Percentiles rank a stretch among this genome's conserved stretches.
Evolutionary conservation across 1,140 invertebrate genomes (phyloP).

Genomic region (Lordiphosa clarofinis): DNA sequence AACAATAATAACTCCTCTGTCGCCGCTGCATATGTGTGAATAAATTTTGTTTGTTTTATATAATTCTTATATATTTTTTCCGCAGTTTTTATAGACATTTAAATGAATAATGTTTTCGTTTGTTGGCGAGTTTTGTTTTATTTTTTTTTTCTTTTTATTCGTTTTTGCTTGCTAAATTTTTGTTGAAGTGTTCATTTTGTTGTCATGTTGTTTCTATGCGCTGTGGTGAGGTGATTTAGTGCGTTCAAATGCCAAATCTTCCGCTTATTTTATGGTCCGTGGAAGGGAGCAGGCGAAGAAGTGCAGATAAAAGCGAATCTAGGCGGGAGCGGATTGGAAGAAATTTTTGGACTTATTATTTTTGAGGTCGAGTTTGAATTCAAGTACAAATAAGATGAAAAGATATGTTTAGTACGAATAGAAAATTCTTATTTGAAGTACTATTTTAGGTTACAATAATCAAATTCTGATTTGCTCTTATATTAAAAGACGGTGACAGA

Average conservation of each 20-base stretch:
- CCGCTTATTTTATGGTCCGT: slow-evolving; percentile 40
- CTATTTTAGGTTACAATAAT: too few relatives aligned
- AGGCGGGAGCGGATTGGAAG: too few relatives aligned
- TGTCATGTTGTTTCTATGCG: slow-evolving; percentile 74
- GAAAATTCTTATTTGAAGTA: too few relatives aligned
- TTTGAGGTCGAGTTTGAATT: too few relatives aligned
- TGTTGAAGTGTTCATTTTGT: slow-evolving; percentile 72
- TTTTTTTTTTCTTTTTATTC: slow-evolving; percentile 40
- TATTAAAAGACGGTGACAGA: too few relatives aligned
- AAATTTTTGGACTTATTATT: too few relatives aligned
- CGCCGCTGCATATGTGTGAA: slow-evolving; percentile 47
- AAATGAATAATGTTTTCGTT: slow-evolving; percentile 75
- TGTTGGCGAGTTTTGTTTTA: slow-evolving; percentile 56
- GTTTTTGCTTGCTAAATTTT: slow-evolving; percentile 48
- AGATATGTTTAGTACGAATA: too few relatives aligned
- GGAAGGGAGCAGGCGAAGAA: slow-evolving; percentile 12
- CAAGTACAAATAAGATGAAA: too few relatives aligned
- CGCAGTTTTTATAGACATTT: slow-evolving; percentile 69
- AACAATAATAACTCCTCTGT: slow-evolving; percentile 44
- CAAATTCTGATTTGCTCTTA: too few relatives aligned
- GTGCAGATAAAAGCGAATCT: too few relatives aligned
- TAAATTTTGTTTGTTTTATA: slow-evolving; percentile 31
- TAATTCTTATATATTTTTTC: slow-evolving; percentile 50
- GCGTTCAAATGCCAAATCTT: slow-evolving; percentile 69
- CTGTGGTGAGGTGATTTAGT: slow-evolving; percentile 62